Base-by-base conservation (phyloP, 2,113 vertebrate genomes). In the Cephalophus harveyi region DNA sequence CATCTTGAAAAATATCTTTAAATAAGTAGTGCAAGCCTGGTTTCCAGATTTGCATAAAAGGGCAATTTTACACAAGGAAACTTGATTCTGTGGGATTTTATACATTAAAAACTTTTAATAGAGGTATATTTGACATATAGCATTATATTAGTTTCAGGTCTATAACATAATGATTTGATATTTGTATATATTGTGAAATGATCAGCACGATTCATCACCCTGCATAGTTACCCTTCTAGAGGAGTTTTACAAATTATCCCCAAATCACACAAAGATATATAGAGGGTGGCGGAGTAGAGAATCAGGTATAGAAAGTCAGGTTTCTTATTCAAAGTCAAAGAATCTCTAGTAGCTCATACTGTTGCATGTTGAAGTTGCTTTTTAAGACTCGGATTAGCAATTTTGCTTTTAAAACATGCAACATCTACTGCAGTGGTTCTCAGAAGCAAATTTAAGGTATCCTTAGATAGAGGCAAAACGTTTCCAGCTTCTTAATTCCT, bases 261-360 rank as follows among this genome's bases (percentile, higher is more conserved):
- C 30, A 28, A 84, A 40, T 83, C 46, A 84, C 79, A 96, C 19
- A 87, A 54, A 95, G 50, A 48, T 30, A 48, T 30, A 4, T 6
- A 40, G 13, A 36, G 7, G 5, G 7, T 36, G 6, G 10, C 1
- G 0, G 6, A n/a, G 30, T 23, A 7, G 19, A 27, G 10, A 36
- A 62, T 7, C 19, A 55, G 52, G 23, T 59, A 14, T 27, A 4
- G 62, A 46, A 85, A 91, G 23, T n/a, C 16, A 40, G 12, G 74
- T 28, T 82, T 91, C n/a, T 25, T 25, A 92, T 15, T 89, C 57
- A 21, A 59, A 84, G 76, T 36, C 46, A 55, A 74, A 52, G 43
- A 46, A 13, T 62, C 48, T 79, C 36, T 19, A 71, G 52, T 17
- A 43, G 33, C 46, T 78, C 86, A 62, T 12, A 16, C 11, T n/a